A percentile compares a stretch with the other conserved stretches of the same genome.
Evolutionary conservation across 1,140 invertebrate species (phyloP).

Genomic region (Kradibia gibbosae): DNA sequence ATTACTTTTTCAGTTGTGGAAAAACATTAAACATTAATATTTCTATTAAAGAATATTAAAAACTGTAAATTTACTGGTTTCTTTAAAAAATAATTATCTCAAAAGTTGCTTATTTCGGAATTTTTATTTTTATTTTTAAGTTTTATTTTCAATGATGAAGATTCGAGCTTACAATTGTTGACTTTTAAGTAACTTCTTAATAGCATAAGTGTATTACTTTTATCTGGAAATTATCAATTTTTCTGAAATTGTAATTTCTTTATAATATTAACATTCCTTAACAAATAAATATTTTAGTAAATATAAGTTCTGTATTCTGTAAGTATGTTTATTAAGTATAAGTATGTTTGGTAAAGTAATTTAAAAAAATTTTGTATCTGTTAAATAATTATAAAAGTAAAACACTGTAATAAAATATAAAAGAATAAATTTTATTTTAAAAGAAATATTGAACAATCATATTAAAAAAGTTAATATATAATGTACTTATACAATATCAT

Average conservation of each 20-base stretch:
- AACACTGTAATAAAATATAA: no score
- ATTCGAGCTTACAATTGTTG: neutral
- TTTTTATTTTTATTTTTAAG: slow-evolving; percentile 15
- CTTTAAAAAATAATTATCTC: neutral
- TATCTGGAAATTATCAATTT: neutral
- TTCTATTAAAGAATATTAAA: neutral
- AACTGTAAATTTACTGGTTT: neutral
- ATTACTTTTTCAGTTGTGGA: neutral
- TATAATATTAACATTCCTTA: neutral
- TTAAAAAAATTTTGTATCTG: no score
- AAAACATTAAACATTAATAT: neutral
- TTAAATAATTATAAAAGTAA: no score
- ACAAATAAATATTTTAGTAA: neutral
- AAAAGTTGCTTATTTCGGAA: neutral
- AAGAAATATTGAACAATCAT: no score
- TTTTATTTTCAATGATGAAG: neutral
- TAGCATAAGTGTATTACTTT: neutral
- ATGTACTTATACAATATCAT: no score
- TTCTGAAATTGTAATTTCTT: no score
- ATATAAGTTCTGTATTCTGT: no score
- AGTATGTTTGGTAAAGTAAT: no score
- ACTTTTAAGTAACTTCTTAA: slow-evolving; percentile 3
- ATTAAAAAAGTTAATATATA: no score
- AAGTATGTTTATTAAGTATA: no score
- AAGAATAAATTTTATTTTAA: no score